phyloP scores from a whole-genome alignment of 2,888 invertebrate species.

The Glaucopsyche alexis region DNA sequence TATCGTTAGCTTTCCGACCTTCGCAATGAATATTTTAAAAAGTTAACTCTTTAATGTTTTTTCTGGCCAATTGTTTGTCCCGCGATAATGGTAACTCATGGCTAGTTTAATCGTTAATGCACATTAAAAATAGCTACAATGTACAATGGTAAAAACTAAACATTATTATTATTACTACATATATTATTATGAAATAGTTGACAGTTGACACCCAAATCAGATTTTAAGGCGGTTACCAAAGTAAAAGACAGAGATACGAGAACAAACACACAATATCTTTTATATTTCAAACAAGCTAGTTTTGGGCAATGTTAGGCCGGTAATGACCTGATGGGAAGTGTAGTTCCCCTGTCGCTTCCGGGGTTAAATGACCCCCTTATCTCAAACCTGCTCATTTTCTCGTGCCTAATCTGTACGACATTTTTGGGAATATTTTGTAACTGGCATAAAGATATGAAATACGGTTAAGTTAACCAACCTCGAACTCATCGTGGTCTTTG shows the following conservation, averaged over 20 bases:
- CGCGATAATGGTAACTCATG: not conserved
- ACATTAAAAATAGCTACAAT: too few relatives aligned
- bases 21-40: constrained; percentile 23
- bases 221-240: too few relatives aligned
- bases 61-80: constrained; percentile 21
- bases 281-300: constrained; percentile 4
- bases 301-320: not conserved
- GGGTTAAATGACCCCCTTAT: constrained; percentile 4
- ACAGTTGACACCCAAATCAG: too few relatives aligned
- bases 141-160: too few relatives aligned
- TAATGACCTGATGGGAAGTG: constrained; percentile 1
- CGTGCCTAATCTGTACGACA: not conserved
- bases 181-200: too few relatives aligned
- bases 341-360: not conserved
- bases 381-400: constrained; percentile 6
- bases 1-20: constrained; percentile 11
- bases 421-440: constrained; percentile 4
- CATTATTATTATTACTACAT: too few relatives aligned
- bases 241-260: not conserved
- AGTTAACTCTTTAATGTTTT: constrained; percentile 23
- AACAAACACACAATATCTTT: not conserved
- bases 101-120: not conserved
- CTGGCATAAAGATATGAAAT: not conserved
- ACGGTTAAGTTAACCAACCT: not conserved
- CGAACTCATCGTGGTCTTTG: not conserved